phyloP scores from a whole-genome alignment of 2,888 invertebrate genomes.

The Tineola bisselliella region DNA sequence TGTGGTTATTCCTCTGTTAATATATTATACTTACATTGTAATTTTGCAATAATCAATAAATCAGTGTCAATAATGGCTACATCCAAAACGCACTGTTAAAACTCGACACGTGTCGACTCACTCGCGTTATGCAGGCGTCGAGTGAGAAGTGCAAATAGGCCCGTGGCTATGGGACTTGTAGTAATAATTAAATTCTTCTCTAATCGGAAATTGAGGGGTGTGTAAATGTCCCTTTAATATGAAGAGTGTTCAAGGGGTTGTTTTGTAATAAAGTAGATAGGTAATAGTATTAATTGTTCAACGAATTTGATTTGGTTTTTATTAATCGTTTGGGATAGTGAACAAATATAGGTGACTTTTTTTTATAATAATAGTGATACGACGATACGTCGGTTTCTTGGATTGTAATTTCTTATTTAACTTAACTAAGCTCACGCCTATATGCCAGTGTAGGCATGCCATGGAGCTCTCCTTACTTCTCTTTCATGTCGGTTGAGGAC shows the following conservation, averaged over 20 bases:
- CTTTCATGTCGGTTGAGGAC: too few relatives aligned
- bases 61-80: neutral
- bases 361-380: neutral
- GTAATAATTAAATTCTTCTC: conserved; percentile 16
- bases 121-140: conserved; percentile 11
- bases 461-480: too few relatives aligned
- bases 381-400: too few relatives aligned
- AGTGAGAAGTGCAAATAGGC: conserved; percentile 17
- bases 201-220: conserved; percentile 12
- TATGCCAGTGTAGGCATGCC: too few relatives aligned
- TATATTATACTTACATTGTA: neutral
- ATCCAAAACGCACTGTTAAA: neutral
- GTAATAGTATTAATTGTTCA: conserved; percentile 6
- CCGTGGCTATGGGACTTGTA: conserved; percentile 14
- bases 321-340: too few relatives aligned
- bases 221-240: conserved; percentile 1
- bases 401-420: too few relatives aligned
- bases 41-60: neutral
- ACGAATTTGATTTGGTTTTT: neutral
- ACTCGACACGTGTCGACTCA: conserved; percentile 7
- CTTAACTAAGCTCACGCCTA: too few relatives aligned
- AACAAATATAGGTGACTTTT: too few relatives aligned
- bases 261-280: neutral
- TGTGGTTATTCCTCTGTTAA: too few relatives aligned
- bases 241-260: conserved; percentile 1